Evolutionary conservation across 2,113 vertebrate genomes (phyloP).

Genomic region (Clarias macrocephalus): DNA sequence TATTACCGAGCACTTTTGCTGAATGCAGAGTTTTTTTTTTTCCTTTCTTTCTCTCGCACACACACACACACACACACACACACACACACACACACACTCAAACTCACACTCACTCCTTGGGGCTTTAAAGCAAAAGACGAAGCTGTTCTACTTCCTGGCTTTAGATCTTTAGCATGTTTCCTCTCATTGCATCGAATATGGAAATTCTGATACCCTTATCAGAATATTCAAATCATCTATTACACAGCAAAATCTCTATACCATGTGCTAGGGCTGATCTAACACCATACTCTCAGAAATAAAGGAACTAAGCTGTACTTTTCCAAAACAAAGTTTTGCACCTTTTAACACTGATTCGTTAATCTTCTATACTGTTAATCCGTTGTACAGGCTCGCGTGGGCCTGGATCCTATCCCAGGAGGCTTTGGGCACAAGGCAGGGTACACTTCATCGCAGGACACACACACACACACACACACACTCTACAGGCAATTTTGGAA

Average conservation of each 20-base stretch:
- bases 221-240: neutral
- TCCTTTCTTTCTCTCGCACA: neutral
- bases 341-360: neutral
- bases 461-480: too few species aligned
- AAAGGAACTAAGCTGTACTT: neutral
- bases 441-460: too few species aligned
- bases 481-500: too few species aligned
- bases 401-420: too few species aligned
- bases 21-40: conserved; percentile 27
- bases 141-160: too few species aligned
- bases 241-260: neutral
- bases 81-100: neutral
- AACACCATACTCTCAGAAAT: neutral
- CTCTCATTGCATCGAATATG: neutral
- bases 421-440: too few species aligned
- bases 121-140: neutral
- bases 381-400: too few species aligned
- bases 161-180: neutral
- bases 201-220: neutral
- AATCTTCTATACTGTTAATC: too few species aligned
- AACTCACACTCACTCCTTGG: neutral
- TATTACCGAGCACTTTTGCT: conserved; percentile 42
- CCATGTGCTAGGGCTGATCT: neutral
- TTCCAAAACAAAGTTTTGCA: neutral
- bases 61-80: neutral